Base-by-base conservation (phyloP, 2,113 vertebrate genomes). In the Noturus placidus region DNA sequence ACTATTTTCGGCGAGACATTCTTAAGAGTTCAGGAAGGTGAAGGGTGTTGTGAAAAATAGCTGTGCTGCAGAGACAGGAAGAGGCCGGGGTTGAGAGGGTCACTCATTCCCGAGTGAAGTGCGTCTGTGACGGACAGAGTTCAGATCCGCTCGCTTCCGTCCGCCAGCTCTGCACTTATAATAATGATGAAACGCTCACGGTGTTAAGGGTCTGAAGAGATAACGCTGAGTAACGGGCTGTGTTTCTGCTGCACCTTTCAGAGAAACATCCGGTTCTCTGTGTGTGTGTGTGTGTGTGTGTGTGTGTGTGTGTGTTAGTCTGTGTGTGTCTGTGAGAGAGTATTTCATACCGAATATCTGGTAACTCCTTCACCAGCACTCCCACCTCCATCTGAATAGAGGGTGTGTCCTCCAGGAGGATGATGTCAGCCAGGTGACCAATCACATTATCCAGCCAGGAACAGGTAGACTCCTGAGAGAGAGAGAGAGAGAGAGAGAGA, bases 321-420 rank as follows among this genome's bases (percentile, higher is more conserved):
- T n/a, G 46, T 30, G 72, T 38, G 61, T 30, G 5, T n/a, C 22
- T 57, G 63, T n/a, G 59, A 57, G 59, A 7, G 63, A n/a, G 33
- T 25, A 0, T 76, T 63, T 22, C 96, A 95, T 91, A 99, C 97
- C 97, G 94, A 86, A 98, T 94, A 3, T 99, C 97, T 0, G 97
- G 97, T 91, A 97, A 98, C 92, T 97, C 97, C 19, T 96, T 94
- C 50, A 96, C 96, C 91, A 99, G 91, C 76, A 96, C 95, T 0
- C 95, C 97, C 13, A 98, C 97, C 91, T 98, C 97, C 96, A 98
- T 96, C 94, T 98, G 97, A 93, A 99, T 96, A 79, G 97, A 97
- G 0, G 96, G 95, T 0, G 94, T 97, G 92, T 98, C 97, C 89
- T 98, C 97, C 83, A 99, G 94, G 52, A 95, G 95, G 83, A 98